phyloP scores from a whole-genome alignment of 2,797 vertebrate genomes.

The Hypotaenidia okinawae region DNA sequence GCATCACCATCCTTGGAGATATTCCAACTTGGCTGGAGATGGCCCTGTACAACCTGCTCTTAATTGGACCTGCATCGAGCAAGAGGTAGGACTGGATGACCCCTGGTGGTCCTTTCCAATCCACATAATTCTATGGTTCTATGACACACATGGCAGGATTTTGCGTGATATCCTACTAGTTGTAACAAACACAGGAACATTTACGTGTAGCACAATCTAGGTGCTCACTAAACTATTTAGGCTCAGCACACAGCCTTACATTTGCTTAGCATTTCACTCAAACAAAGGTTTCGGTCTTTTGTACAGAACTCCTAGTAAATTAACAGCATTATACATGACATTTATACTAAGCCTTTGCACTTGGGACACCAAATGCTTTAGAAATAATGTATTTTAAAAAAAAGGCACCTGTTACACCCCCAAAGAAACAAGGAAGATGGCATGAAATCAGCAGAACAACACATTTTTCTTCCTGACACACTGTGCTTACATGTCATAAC shows the following conservation, averaged over 20 bases:
- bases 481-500: not conserved
- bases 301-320: not conserved
- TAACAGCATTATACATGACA: not conserved
- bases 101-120: not conserved
- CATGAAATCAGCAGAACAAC: not conserved
- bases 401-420: not conserved
- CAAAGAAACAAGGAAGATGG: not conserved
- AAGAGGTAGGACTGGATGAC: not conserved
- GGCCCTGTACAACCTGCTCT: not conserved
- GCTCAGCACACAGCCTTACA: not conserved
- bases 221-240: not conserved
- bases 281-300: not conserved
- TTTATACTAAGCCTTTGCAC: not conserved
- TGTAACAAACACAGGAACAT: not conserved
- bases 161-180: not conserved
- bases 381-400: not conserved
- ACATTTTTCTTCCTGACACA: not conserved
- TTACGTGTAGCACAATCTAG: not conserved
- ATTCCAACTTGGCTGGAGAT: not conserved
- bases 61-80: not conserved
- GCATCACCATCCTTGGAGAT: not conserved
- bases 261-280: not conserved
- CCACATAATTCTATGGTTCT: not conserved
- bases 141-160: not conserved
- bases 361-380: not conserved